Evolutionary conservation across 2,888 invertebrate species (phyloP), one percentile per base, ranked within the genome.

Genomic region (Itoplectis maculator): DNA sequence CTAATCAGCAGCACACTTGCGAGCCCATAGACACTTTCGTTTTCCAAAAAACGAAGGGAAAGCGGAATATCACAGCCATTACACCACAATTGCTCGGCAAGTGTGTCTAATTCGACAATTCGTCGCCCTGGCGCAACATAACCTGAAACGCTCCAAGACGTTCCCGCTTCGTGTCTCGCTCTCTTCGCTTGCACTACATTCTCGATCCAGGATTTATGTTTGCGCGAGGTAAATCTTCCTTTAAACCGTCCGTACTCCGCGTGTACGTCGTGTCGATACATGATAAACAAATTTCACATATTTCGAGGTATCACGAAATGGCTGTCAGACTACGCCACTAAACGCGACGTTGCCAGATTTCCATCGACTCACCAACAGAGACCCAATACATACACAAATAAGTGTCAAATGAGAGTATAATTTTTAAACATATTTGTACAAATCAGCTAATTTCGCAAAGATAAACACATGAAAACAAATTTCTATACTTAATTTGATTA

Each of bases 401-500:
- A 47, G 45, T 13, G 45, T 45, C 42, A 63, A 18, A 23, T 51
- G 29, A 66, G 35, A 45, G 45, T 45, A 45, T 45, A n/a, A n/a
- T 45, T 45, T 45, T 2, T 45, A 13, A 45, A 45, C 45, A 45
- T 45, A 13, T 45, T 45, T 45, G 13, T 45, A 45, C 11, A 45
- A 13, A 45, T 45, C 4, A 45, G 45, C 45, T 45, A n/a, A 45
- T 45, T 45, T 45, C 13, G 45, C 13, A 13, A 45, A 45, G 45
- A 45, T 45, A 45, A 13, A 45, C 45, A 45, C 13, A 11, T 45
- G 11, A 4, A 45, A 45, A 45, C 45, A 45, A 45, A 45, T 45
- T n/a, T 45, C 45, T 45, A 45, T 45, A 45, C 45, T 45, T n/a
- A 9, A 45, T 45, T n/a, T 13, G 45, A 47, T n/a, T 47, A 47